Evolutionary conservation across 2,113 vertebrate genomes (phyloP).

Genomic region (Onychostoma macrolepis): DNA sequence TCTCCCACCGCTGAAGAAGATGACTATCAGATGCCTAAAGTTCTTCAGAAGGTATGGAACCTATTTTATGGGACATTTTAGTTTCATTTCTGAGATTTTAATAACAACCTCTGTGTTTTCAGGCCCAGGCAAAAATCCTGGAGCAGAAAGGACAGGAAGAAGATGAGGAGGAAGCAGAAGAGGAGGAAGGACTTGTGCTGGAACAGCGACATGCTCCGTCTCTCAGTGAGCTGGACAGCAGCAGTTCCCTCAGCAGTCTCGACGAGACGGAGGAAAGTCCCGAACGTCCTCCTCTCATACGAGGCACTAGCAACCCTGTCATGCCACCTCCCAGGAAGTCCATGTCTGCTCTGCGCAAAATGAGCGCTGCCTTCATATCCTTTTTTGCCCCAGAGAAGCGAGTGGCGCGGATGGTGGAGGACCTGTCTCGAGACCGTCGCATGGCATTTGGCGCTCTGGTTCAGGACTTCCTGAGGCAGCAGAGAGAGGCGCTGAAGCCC

Average conservation of each 20-base stretch:
- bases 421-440: constrained; percentile 66
- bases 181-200: constrained; percentile 57
- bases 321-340: constrained; percentile 15
- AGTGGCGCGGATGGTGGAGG: constrained; percentile 64
- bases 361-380: constrained; percentile 75
- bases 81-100: not conserved
- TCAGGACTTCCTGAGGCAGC: constrained; percentile 74
- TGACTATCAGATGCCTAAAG: constrained; percentile 58
- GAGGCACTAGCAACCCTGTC: constrained; percentile 54
- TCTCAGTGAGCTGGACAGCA: constrained; percentile 72
- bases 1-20: constrained; percentile 58
- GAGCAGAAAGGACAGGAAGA: constrained; percentile 37
- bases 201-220: constrained; percentile 61
- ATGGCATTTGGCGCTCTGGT: constrained; percentile 71
- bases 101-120: not conserved
- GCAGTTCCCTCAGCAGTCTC: constrained; percentile 76
- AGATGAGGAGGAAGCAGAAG: constrained; percentile 40
- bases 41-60: constrained; percentile 52
- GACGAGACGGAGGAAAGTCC: constrained; percentile 68
- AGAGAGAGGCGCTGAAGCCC: constrained; percentile 57
- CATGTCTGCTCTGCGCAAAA: constrained; percentile 69
- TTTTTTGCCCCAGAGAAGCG: constrained; percentile 75
- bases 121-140: constrained; percentile 10
- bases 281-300: constrained; percentile 53
- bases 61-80: not conserved